Conservation (phyloP, 2,797 vertebrate species). For the Enteromius unitaeniatus region DNA sequence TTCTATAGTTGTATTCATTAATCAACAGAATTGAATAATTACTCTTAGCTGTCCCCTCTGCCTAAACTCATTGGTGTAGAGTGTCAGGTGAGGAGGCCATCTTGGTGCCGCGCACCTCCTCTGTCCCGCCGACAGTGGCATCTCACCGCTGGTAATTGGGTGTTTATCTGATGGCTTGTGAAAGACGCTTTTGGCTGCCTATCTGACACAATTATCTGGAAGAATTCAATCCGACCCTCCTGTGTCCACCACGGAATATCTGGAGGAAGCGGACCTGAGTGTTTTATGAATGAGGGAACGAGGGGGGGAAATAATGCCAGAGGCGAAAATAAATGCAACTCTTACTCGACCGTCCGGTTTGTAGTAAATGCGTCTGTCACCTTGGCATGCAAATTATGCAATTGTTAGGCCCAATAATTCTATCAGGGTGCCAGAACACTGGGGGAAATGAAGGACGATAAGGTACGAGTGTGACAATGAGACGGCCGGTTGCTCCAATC, state of each 20-base stretch:
- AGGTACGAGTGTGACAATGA: conserved; percentile 55
- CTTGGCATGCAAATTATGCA: conserved; percentile 70
- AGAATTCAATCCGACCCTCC: conserved; percentile 80
- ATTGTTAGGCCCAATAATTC: conserved; percentile 67
- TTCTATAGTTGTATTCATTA: conserved; percentile 73
- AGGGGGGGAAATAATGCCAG: conserved; percentile 30
- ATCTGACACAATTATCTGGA: conserved; percentile 93
- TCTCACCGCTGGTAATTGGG: conserved; percentile 88
- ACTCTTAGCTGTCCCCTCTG: conserved; percentile 67
- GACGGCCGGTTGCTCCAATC: conserved; percentile 58
- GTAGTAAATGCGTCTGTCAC: conserved; percentile 55
- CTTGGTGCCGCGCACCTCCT: conserved; percentile 25
- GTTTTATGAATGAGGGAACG: conserved; percentile 67
- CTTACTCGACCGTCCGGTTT: conserved; percentile 45
- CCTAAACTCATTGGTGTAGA: conserved; percentile 59
- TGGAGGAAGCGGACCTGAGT: conserved; percentile 68
- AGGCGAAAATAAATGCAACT: conserved; percentile 31
- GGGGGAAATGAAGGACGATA: conserved; percentile 66
- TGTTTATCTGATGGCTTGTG: conserved; percentile 94
- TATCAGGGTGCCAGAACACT: conserved; percentile 58
- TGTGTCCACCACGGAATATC: conserved; percentile 74
- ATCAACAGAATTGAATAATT: conserved; percentile 81
- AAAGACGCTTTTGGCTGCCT: conserved; percentile 80
- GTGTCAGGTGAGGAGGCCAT: conserved; percentile 65
- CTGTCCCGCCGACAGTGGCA: conserved; percentile 73